phyloP scores from a whole-genome alignment of 2,797 vertebrate genomes.

The Spinus olivaceus region DNA sequence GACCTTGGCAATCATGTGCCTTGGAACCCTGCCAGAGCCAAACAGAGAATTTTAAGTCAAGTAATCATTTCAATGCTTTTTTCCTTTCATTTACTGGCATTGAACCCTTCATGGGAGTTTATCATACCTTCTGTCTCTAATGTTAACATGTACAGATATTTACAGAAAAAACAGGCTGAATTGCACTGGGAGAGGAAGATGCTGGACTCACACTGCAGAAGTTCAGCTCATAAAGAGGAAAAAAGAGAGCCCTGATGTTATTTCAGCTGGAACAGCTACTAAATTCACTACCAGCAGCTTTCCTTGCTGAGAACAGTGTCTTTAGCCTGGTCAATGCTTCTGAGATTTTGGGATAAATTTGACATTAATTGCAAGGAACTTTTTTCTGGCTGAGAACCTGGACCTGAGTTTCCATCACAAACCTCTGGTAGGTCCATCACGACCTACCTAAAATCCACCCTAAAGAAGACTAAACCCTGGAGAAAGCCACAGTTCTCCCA shows the following conservation, averaged over 20 bases:
- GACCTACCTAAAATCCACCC: neutral
- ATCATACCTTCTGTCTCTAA: neutral
- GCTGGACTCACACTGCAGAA: neutral
- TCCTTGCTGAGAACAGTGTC: constrained; percentile 6
- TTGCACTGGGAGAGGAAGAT: neutral
- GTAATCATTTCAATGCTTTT: neutral
- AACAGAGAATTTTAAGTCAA: neutral
- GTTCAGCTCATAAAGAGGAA: neutral
- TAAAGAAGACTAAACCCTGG: neutral
- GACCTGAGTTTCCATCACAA: neutral
- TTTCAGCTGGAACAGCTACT: constrained; percentile 55
- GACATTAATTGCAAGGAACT: neutral
- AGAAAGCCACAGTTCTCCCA: neutral
- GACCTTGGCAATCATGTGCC: constrained; percentile 19
- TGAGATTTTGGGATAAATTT: neutral
- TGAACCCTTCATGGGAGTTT: neutral
- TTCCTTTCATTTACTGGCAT: neutral
- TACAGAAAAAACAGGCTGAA: neutral
- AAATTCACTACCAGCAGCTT: constrained; percentile 6
- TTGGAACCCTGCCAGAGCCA: constrained; percentile 15
- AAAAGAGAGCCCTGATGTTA: constrained; percentile 18
- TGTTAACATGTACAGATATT: constrained; percentile 1
- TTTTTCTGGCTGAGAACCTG: neutral
- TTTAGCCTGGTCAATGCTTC: neutral
- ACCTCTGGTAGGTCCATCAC: neutral